A percentile compares a stretch with the other conserved stretches of the same genome.
Conservation (phyloP, 1,140 invertebrate genomes). For the Mycetomoellerius zeteki region DNA sequence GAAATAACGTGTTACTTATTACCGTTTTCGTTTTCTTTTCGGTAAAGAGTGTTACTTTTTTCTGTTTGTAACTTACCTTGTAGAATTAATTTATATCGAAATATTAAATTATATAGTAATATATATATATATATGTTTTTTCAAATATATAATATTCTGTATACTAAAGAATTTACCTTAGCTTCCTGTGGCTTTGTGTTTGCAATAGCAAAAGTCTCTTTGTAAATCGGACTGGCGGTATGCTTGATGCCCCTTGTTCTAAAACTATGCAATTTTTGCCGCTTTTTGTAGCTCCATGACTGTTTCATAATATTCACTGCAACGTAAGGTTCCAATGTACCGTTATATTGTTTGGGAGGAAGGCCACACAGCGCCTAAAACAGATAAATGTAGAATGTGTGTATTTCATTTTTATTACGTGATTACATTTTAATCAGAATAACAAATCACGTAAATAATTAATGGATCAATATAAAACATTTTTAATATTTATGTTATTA, state of each 20-base stretch:
- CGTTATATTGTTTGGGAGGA: conserved; percentile 85
- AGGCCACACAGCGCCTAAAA: conserved; percentile 83
- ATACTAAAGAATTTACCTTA: conserved; percentile 77
- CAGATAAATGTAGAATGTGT: not conserved
- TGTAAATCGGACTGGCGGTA: conserved; percentile 84
- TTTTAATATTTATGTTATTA: conserved; percentile 28
- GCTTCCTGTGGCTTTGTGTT: conserved; percentile 82
- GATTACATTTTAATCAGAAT: not conserved
- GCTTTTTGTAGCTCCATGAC: conserved; percentile 84
- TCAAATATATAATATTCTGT: too few species aligned
- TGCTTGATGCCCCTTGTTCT: conserved; percentile 84
- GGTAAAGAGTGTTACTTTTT: too few species aligned
- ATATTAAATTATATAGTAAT: too few species aligned
- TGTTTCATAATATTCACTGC: conserved; percentile 83
- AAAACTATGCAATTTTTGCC: conserved; percentile 83
- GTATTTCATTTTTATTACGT: not conserved
- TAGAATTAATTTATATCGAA: too few species aligned
- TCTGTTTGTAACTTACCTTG: too few species aligned
- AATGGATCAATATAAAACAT: not conserved
- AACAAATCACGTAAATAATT: not conserved
- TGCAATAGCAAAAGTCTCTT: conserved; percentile 84
- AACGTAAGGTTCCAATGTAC: conserved; percentile 85
- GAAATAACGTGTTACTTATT: too few species aligned
- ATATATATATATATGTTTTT: too few species aligned
- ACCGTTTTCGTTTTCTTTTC: too few species aligned